Evolutionary conservation across 2,797 vertebrate species (phyloP).

Genomic region (Eulemur mongoz): DNA sequence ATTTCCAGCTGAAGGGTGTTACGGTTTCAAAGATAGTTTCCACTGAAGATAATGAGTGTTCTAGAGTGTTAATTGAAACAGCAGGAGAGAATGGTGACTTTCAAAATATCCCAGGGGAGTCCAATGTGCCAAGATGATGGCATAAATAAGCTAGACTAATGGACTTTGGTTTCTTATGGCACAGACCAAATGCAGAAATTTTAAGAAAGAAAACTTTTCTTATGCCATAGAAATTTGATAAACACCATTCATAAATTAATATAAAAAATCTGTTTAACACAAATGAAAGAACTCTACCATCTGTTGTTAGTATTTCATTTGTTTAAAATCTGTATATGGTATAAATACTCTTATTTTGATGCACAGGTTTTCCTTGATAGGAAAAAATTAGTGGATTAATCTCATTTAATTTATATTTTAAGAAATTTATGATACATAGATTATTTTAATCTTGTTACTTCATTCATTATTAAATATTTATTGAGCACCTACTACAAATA

Average conservation of each 20-base stretch:
- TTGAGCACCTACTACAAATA: not conserved
- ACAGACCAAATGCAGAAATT: constrained; percentile 1
- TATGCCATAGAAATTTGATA: constrained; percentile 41
- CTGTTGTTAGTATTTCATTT: constrained; percentile 48
- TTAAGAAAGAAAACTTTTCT: constrained; percentile 6
- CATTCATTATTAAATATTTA: constrained; percentile 4
- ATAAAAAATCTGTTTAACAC: constrained; percentile 34
- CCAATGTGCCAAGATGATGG: not conserved
- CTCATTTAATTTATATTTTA: constrained; percentile 41
- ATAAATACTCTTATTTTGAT: constrained; percentile 45
- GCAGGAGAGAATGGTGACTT: constrained; percentile 35
- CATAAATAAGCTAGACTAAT: constrained; percentile 3
- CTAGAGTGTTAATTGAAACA: constrained; percentile 69
- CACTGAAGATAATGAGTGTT: constrained; percentile 52
- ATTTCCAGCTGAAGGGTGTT: constrained; percentile 32
- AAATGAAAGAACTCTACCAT: constrained; percentile 40
- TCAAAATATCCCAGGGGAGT: constrained; percentile 31
- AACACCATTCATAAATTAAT: constrained; percentile 47
- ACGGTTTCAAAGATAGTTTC: constrained; percentile 55
- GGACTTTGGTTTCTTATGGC: constrained; percentile 24
- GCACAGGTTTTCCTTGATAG: not conserved
- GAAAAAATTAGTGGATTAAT: constrained; percentile 41
- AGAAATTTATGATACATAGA: constrained; percentile 6
- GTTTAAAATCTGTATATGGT: constrained; percentile 48
- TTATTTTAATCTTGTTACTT: not conserved